These are phyloP conservation scores for Cyaniris semiargus DNA, from an alignment of 2,888 invertebrate genomes.

Conservation along the genomic window DNA sequence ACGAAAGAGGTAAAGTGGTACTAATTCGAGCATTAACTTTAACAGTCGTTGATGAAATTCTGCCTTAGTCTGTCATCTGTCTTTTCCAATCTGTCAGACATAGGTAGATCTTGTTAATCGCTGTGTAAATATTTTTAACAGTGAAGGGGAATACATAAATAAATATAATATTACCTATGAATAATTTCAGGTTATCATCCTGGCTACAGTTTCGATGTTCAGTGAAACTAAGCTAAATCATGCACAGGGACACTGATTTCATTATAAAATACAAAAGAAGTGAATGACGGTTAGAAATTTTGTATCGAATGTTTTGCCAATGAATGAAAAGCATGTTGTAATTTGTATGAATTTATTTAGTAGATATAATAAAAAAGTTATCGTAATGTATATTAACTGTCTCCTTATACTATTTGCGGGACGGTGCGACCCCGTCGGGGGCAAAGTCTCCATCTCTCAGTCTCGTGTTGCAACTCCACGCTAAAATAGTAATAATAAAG, in stretches of 20 bases:
- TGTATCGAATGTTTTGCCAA: conserved; percentile 50
- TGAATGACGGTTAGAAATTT: conserved; percentile 62
- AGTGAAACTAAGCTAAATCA: conserved; percentile 54
- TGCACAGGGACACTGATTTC: conserved; percentile 69
- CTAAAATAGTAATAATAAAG: conserved; percentile 65
- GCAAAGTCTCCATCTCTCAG: conserved; percentile 75
- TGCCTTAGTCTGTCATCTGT: background rate
- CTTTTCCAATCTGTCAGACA: background rate
- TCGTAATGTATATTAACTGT: conserved; percentile 50
- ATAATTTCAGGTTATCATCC: background rate
- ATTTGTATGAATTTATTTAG: conserved; percentile 67
- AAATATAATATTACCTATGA: background rate
- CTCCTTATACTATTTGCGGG: conserved; percentile 77
- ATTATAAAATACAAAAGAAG: conserved; percentile 62
- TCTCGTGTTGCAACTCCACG: conserved; percentile 68
- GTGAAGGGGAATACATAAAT: background rate
- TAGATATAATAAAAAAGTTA: conserved; percentile 61
- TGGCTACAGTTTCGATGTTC: conserved; percentile 25
- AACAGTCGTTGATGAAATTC: too few species aligned
- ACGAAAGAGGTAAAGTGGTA: too few species aligned
- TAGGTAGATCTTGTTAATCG: background rate
- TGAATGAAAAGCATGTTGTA: conserved; percentile 75
- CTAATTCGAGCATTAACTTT: too few species aligned
- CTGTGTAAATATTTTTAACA: background rate
- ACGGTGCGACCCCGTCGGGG: conserved; percentile 70